Evolutionary conservation across 1,140 invertebrate species (phyloP), one percentile per base, ranked within the genome.

Genomic region (Procambarus clarkii): DNA sequence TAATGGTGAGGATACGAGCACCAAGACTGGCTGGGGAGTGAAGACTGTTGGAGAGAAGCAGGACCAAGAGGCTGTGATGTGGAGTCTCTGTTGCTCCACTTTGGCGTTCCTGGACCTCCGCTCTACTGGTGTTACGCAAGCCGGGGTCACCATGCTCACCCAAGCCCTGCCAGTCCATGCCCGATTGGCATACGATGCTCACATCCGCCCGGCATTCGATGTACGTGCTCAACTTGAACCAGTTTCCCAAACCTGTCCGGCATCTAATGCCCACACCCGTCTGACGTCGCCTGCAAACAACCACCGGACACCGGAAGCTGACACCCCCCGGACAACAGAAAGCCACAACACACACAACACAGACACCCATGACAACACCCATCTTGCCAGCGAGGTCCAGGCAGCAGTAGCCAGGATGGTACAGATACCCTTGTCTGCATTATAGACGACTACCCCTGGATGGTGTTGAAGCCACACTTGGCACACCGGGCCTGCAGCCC

Each of bases 71-170:
- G 60, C 13, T 18, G 18, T 15, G 18, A 8, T 18, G 11, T 54
- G 79, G 87, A 81, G 87, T 50, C 45, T n/a, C 8, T 82, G 78
- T 11, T 74, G 78, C 5, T 21, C 87, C 45, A 45, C 87, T 18
- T 24, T 88, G 5, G 45, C 54, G 1, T 81, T 48, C 13, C 45
- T 88, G 11, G 87, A 88, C 79, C 21, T 88, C 7, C 76, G 87
- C 34, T 88, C 60, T 60, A 88, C 87, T 21, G 78, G 78, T 13
- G 87, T 82, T 5, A 81, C 87, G 46, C 46, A 34, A 2, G 87
- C 64, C 9, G 87, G 87, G 15, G 46, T 88, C 18, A 44, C n/a
- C 44, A 34, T 88, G 50, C 79, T 88, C 24, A 74, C 58, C 34
- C 87, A 82, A 46, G 87, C 87, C 1, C 78, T 88, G 44, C 78